A percentile compares a stretch with the other conserved stretches of the same genome.
Evolutionary conservation across 92 coral and sea anemone species (phyloP).

Genomic region (Zoanthus solanderi): DNA sequence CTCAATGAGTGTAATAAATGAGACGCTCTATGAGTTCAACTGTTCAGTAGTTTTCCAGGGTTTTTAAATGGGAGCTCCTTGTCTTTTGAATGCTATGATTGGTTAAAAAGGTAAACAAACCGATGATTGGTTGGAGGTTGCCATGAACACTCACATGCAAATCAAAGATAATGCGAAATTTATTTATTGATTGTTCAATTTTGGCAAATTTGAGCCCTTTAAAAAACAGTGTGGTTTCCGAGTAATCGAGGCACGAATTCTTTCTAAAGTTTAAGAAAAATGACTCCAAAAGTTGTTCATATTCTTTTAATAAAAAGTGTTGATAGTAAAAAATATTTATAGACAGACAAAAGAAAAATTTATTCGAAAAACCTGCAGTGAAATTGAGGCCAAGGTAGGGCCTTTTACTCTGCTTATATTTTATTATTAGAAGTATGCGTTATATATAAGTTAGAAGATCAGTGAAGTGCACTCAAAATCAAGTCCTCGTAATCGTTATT

Average conservation of each 20-base stretch:
- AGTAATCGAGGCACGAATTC: not conserved
- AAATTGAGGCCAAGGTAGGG: too few species aligned
- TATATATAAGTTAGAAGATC: too few species aligned
- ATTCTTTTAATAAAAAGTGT: not conserved
- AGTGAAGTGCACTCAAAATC: too few species aligned
- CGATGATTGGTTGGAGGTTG: not conserved
- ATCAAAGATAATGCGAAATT: not conserved
- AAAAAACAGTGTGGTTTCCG: not conserved
- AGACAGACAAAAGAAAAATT: too few species aligned
- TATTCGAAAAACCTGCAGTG: too few species aligned
- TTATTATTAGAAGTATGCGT: too few species aligned
- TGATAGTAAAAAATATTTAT: too few species aligned
- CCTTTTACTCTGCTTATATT: too few species aligned
- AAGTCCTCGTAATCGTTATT: too few species aligned
- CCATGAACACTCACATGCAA: not conserved
- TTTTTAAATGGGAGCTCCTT: constrained; percentile 7
- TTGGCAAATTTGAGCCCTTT: not conserved
- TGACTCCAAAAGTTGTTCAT: not conserved
- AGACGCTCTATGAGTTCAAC: not conserved
- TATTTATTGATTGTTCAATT: not conserved
- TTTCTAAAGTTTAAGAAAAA: not conserved
- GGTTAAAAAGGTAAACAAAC: not conserved
- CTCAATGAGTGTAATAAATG: not conserved
- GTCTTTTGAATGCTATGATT: not conserved
- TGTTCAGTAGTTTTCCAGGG: constrained; percentile 11